Conservation (phyloP, 2,797 vertebrate genomes). For the Acanthiza pusilla region DNA sequence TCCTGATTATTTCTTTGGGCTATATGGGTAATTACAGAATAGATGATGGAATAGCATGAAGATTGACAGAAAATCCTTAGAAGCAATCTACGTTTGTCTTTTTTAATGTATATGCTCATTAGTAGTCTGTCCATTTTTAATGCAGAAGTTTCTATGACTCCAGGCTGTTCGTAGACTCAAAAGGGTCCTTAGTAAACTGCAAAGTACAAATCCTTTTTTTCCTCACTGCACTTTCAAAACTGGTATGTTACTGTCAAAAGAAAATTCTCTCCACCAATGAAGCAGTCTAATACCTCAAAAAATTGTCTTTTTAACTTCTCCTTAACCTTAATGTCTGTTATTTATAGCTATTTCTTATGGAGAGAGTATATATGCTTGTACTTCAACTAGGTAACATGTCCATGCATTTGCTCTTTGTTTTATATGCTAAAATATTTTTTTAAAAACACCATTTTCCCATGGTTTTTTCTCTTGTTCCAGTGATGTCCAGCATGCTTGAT, state of each 20-base stretch:
- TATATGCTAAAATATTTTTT: neutral
- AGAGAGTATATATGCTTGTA: neutral
- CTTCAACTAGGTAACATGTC: neutral
- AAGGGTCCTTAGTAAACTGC: neutral
- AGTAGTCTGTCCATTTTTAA: neutral
- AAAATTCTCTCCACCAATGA: neutral
- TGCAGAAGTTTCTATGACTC: neutral
- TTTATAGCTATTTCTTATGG: neutral
- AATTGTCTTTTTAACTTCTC: neutral
- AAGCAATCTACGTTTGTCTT: neutral
- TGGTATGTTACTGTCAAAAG: neutral
- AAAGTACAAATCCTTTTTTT: neutral
- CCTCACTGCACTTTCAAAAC: neutral
- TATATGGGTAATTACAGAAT: neutral
- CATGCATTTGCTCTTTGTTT: neutral
- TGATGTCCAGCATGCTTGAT: neutral
- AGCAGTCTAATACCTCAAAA: neutral
- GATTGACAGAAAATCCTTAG: conserved; percentile 1
- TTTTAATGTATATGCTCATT: conserved; percentile 7
- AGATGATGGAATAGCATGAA: neutral
- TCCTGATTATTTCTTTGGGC: neutral
- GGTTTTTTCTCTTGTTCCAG: neutral
- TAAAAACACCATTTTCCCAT: accelerated
- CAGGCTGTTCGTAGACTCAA: neutral
- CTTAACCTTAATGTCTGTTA: neutral